A percentile compares a stretch with the other conserved stretches of the same genome.
phyloP scores from a whole-genome alignment of 2,113 vertebrate genomes.

The Clarias batrachus region DNA sequence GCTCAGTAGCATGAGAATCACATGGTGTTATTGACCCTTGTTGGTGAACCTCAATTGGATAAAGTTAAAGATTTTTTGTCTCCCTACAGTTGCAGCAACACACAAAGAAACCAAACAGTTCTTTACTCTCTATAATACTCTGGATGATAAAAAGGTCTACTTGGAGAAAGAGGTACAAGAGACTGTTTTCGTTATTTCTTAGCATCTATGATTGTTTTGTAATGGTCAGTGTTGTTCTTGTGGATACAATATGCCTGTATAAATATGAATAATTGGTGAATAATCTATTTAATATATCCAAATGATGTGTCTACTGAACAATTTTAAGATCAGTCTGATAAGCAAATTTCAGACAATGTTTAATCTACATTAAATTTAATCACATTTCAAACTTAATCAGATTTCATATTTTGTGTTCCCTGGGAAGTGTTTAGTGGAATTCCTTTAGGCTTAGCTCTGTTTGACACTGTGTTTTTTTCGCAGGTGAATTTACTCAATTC shows the following conservation, averaged over 20 bases:
- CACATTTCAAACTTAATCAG: too few relatives aligned
- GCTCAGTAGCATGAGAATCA: not conserved
- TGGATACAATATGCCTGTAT: not conserved
- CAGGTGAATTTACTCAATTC: conserved; percentile 96
- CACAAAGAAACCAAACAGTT: conserved; percentile 99
- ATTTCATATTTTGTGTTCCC: not conserved
- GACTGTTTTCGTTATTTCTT: not conserved
- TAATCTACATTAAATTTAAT: not conserved
- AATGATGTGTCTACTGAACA: not conserved
- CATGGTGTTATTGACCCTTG: not conserved
- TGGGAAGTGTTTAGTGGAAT: not conserved
- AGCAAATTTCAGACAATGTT: not conserved
- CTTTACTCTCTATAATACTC: conserved; percentile 96
- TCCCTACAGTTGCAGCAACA: conserved; percentile 86
- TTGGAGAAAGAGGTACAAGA: conserved; percentile 91
- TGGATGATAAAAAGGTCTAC: conserved; percentile 98
- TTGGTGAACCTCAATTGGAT: not conserved
- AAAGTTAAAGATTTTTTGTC: not conserved
- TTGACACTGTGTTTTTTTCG: conserved; percentile 26
- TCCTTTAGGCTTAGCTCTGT: not conserved
- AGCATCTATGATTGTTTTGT: not conserved
- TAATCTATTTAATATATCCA: not conserved
- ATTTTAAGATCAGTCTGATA: not conserved
- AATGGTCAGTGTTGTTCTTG: not conserved
- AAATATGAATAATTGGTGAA: not conserved